These are phyloP conservation scores for Danaus plexippus DNA, from an alignment of 1,140 invertebrate genomes.

Conservation along the genomic window DNA sequence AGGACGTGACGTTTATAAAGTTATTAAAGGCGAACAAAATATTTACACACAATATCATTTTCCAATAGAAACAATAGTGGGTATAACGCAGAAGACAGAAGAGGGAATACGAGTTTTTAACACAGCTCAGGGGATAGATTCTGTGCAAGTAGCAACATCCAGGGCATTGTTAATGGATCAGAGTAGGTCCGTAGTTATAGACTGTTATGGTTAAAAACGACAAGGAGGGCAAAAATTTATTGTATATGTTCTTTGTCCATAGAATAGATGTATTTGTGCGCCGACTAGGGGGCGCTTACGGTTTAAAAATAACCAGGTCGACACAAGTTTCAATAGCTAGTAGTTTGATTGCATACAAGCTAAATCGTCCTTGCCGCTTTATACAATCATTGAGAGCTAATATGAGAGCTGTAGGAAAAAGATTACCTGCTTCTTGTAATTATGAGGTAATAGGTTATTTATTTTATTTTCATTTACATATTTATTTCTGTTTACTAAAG, in stretches of 20 bases:
- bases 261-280: slow-evolving; percentile 76
- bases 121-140: slow-evolving; percentile 76
- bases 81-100: slow-evolving; percentile 75
- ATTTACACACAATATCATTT: slow-evolving; percentile 70
- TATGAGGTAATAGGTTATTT: slow-evolving; percentile 71
- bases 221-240: too few species aligned
- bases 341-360: slow-evolving; percentile 23
- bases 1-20: slow-evolving; percentile 49
- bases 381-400: slow-evolving; percentile 74
- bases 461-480: too few species aligned
- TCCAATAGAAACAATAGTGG: slow-evolving; percentile 28
- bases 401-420: slow-evolving; percentile 76
- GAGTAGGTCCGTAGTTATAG: slow-evolving; percentile 36
- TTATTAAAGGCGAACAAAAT: slow-evolving; percentile 74
- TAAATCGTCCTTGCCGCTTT: slow-evolving; percentile 35
- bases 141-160: slow-evolving; percentile 71
- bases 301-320: slow-evolving; percentile 30
- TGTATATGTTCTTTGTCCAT: slow-evolving; percentile 16
- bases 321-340: slow-evolving; percentile 27
- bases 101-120: slow-evolving; percentile 76
- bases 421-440: slow-evolving; percentile 69
- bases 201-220: too few species aligned
- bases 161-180: slow-evolving; percentile 66
- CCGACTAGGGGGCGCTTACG: slow-evolving; percentile 38
- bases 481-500: too few species aligned